A percentile compares a stretch with the other conserved stretches of the same genome.
Evolutionary conservation across 1,140 invertebrate genomes (phyloP).

Genomic region (Melanaphis sacchari): DNA sequence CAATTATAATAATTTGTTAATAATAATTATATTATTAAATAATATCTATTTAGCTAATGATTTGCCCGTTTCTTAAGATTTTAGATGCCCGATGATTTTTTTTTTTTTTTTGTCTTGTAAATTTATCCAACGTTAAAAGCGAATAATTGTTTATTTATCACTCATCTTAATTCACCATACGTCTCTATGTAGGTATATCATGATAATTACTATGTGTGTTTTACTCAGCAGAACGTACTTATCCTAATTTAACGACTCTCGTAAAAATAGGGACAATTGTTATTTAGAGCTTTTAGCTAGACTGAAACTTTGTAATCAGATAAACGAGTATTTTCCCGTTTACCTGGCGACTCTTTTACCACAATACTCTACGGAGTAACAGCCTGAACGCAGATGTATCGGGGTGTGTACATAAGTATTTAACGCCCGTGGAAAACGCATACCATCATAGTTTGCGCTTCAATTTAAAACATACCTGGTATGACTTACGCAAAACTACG

Average conservation of each 20-base stretch:
- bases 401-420: neutral
- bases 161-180: neutral
- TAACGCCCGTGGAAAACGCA: neutral
- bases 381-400: neutral
- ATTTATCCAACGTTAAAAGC: neutral
- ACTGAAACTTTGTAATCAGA: conserved; percentile 24
- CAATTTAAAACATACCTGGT: neutral
- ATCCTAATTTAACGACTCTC: conserved; percentile 24
- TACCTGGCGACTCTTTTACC: neutral
- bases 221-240: neutral
- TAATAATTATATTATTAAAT: neutral
- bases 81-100: neutral
- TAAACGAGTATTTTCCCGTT: neutral
- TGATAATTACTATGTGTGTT: neutral
- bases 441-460: too few relatives aligned
- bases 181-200: neutral
- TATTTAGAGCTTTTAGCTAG: neutral
- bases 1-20: neutral
- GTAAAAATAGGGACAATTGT: conserved; percentile 21
- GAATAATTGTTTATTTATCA: neutral
- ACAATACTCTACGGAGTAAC: neutral
- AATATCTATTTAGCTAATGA: too few relatives aligned
- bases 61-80: neutral
- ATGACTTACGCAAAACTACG: neutral
- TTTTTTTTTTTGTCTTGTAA: neutral